phyloP scores from a whole-genome alignment of 2,797 vertebrate genomes.

The Otus scops region DNA sequence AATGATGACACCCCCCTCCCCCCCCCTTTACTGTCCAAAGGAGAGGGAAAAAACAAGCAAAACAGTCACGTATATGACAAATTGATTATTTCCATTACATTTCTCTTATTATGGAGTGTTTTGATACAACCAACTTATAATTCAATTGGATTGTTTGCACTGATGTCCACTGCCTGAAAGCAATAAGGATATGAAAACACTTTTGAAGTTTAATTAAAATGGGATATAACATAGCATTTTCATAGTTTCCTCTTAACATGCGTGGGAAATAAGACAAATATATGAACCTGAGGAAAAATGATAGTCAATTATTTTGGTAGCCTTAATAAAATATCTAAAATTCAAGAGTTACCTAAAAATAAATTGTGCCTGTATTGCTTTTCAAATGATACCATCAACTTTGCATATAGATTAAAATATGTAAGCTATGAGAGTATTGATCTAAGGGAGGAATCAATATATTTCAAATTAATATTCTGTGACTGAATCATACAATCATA shows the following conservation, averaged over 20 bases:
- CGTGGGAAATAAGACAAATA: neutral
- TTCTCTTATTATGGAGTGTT: neutral
- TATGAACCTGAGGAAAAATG: neutral
- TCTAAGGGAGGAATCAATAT: neutral
- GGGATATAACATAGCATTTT: neutral
- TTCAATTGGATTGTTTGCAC: neutral
- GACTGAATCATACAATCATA: neutral
- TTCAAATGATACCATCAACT: slow-evolving; percentile 3
- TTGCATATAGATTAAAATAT: slow-evolving; percentile 49
- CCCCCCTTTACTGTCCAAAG: neutral
- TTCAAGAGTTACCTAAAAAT: neutral
- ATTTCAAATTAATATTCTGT: slow-evolving; percentile 11
- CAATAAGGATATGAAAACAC: neutral
- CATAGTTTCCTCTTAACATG: neutral
- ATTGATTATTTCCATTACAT: neutral
- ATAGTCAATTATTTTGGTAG: neutral
- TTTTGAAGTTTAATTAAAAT: slow-evolving; percentile 37
- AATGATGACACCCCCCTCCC: neutral
- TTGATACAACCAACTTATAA: neutral
- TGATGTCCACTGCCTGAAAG: neutral
- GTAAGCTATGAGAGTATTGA: neutral
- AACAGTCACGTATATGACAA: neutral
- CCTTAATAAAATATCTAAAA: neutral
- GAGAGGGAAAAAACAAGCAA: neutral
- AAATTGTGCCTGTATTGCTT: neutral